Conservation (phyloP, 1,140 invertebrate genomes). For the Eupeodes corollae region DNA sequence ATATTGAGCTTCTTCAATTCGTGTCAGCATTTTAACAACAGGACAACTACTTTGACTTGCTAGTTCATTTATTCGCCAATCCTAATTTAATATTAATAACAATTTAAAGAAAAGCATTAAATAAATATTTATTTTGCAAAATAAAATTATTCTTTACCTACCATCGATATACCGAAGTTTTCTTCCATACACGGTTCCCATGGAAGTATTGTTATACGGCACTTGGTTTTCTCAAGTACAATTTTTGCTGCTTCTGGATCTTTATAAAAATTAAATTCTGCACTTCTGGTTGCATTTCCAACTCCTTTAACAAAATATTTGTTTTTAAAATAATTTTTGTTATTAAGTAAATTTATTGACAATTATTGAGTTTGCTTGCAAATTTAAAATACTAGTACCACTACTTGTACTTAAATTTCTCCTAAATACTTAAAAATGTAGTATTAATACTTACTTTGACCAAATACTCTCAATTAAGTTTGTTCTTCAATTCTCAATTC, state of each 20-base stretch:
- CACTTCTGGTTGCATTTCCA: slow-evolving; percentile 54
- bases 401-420: too few relatives aligned
- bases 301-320: slow-evolving; percentile 36
- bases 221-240: slow-evolving; percentile 44
- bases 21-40: slow-evolving; percentile 42
- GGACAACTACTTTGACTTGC: slow-evolving; percentile 24
- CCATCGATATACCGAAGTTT: slow-evolving; percentile 37
- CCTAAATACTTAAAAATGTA: too few relatives aligned
- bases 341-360: not conserved
- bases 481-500: too few relatives aligned
- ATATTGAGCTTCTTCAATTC: slow-evolving; percentile 41
- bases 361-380: not conserved
- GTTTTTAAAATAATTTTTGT: not conserved
- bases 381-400: too few relatives aligned
- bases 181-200: slow-evolving; percentile 49
- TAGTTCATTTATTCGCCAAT: slow-evolving; percentile 41
- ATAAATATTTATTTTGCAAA: not conserved
- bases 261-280: slow-evolving; percentile 68
- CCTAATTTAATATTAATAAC: slow-evolving; percentile 25
- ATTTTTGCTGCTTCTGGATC: slow-evolving; percentile 71
- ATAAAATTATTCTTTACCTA: slow-evolving; percentile 23
- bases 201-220: slow-evolving; percentile 49
- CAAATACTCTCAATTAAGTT: too few relatives aligned
- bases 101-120: not conserved
- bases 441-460: too few relatives aligned